These are phyloP conservation scores for Pagrus major DNA, from an alignment of 2,113 vertebrate genomes.

Conservation along the genomic window DNA sequence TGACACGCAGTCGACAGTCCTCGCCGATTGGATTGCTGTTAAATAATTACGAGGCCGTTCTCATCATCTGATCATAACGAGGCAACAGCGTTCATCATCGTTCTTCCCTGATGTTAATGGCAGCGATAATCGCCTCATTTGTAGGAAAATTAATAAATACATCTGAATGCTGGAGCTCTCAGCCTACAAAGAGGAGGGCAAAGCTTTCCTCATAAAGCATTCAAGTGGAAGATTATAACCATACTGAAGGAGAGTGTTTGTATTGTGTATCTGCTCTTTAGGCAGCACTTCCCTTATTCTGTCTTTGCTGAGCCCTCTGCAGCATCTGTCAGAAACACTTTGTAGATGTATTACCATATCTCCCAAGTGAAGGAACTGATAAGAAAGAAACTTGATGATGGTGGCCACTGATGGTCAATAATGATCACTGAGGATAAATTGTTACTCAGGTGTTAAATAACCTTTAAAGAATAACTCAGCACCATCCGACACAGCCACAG, in stretches of 20 bases:
- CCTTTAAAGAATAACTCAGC: neutral
- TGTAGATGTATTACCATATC: neutral
- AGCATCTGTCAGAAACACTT: neutral
- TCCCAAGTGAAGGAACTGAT: neutral
- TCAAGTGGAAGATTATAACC: constrained; percentile 73
- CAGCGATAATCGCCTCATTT: constrained; percentile 68
- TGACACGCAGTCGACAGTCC: constrained; percentile 34
- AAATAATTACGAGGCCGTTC: constrained; percentile 54
- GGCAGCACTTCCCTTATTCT: constrained; percentile 60
- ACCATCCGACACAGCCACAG: too few relatives aligned
- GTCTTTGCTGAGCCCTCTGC: constrained; percentile 40
- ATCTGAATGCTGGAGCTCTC: constrained; percentile 60
- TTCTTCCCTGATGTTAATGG: constrained; percentile 57
- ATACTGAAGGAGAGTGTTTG: constrained; percentile 54
- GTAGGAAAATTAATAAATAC: constrained; percentile 57
- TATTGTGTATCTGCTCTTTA: constrained; percentile 44
- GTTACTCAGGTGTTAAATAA: neutral
- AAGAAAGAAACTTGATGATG: neutral
- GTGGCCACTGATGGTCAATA: neutral
- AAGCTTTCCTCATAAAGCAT: constrained; percentile 71
- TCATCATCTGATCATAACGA: constrained; percentile 34
- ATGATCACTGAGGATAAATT: too few relatives aligned
- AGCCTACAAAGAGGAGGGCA: constrained; percentile 63
- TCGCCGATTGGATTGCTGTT: constrained; percentile 35
- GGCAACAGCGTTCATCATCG: constrained; percentile 53